Conservation (phyloP, 2,888 invertebrate genomes). For the Anticlea derivata region DNA sequence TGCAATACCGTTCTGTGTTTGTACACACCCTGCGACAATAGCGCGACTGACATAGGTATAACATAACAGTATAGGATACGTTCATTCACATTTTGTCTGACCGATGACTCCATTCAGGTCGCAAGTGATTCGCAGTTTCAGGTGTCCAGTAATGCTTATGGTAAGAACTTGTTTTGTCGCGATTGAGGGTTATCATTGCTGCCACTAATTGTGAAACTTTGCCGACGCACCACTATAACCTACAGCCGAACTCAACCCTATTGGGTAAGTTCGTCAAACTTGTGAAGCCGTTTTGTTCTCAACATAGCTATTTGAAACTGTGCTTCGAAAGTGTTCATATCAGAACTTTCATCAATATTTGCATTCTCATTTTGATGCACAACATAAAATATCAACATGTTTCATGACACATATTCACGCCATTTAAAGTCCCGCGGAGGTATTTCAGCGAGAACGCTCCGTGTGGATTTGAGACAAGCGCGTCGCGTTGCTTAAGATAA, state of each 20-base stretch:
- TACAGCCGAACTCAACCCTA: slow-evolving; percentile 6
- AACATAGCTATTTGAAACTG: background rate
- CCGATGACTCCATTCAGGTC: slow-evolving; percentile 21
- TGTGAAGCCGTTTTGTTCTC: slow-evolving; percentile 11
- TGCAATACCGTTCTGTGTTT: too few species aligned
- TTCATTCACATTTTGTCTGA: slow-evolving; percentile 6
- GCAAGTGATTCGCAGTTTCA: slow-evolving; percentile 26
- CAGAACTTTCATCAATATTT: background rate
- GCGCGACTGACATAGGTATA: too few species aligned
- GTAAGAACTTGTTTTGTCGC: slow-evolving; percentile 57
- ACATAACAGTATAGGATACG: too few species aligned
- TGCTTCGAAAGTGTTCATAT: background rate
- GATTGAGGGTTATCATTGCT: slow-evolving; percentile 56
- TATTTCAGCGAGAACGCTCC: slow-evolving; percentile 28
- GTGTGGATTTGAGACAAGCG: slow-evolving; percentile 30
- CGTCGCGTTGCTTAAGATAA: slow-evolving; percentile 46
- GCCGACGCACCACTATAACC: slow-evolving; percentile 33
- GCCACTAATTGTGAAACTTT: slow-evolving; percentile 66
- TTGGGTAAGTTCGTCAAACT: slow-evolving; percentile 13
- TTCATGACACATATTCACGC: slow-evolving; percentile 25
- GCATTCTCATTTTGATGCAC: slow-evolving; percentile 26
- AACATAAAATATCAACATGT: slow-evolving; percentile 24
- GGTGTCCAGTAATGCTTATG: slow-evolving; percentile 62
- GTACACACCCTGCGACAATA: too few species aligned
- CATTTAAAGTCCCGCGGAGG: slow-evolving; percentile 29